phyloP scores from a whole-genome alignment of 2,888 invertebrate species.

The Drosophila dives region DNA sequence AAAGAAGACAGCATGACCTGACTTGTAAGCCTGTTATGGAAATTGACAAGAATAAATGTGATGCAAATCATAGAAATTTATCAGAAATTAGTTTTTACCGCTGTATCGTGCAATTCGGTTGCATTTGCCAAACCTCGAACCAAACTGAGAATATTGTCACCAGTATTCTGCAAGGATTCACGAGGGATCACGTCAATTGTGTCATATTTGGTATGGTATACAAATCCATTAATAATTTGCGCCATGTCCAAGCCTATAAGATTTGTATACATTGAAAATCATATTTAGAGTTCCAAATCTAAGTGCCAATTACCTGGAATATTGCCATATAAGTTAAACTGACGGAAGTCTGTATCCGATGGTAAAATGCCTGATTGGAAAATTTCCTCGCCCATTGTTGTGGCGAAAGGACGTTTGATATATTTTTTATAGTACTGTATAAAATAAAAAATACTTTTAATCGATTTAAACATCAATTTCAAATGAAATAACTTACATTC shows the following conservation, averaged over 20 bases:
- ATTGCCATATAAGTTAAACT: conserved; percentile 85
- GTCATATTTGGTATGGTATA: no score
- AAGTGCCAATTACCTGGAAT: conserved; percentile 64
- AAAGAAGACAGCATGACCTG: conserved; percentile 88
- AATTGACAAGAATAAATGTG: background rate
- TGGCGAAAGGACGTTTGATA: conserved; percentile 87
- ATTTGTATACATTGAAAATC: background rate
- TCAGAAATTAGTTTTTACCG: conserved; percentile 49
- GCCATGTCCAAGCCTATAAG: no score
- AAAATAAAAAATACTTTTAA: background rate
- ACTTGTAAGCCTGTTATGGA: conserved; percentile 80
- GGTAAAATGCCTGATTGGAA: conserved; percentile 88
- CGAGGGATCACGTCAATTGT: no score
- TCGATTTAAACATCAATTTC: background rate
- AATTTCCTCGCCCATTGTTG: conserved; percentile 87
- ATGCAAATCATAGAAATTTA: background rate
- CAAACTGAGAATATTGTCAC: conserved; percentile 89
- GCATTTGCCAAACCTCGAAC: conserved; percentile 85
- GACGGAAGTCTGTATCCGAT: conserved; percentile 89
- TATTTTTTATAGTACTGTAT: conserved; percentile 84
- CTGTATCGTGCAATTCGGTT: conserved; percentile 72
- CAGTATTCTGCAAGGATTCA: no score
- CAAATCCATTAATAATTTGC: no score
- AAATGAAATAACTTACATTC: conserved; percentile 80
- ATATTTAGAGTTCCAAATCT: no score